Base-by-base conservation (phyloP, 2,113 vertebrate genomes). In the Andinoacara biseriatus region DNA sequence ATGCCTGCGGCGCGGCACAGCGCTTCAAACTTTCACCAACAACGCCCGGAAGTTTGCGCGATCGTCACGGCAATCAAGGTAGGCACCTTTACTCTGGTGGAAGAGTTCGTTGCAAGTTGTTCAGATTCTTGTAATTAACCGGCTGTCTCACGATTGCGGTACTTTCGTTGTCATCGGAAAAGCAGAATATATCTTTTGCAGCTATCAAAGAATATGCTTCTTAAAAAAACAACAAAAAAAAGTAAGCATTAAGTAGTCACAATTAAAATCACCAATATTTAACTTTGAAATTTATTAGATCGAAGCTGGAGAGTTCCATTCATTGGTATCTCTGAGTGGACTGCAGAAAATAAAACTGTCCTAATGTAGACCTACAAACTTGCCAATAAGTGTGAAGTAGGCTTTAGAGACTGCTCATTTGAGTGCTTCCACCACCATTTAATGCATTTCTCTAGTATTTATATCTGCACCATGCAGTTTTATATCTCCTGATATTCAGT, bases 1-100 rank as follows among this genome's bases (percentile, higher is more conserved):
- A 91, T 90, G 88, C 59, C 78, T 86, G 79, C 83, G 59, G 83
- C 81, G 4, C 78, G 40, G 87, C 87, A 86, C 78, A 80, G 84
- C 87, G 84, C 49, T 7, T 33, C 65, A 84, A 89, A 93, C 87
- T 91, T 90, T 87, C 40, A 43, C 24, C 63, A 49, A 26, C 57
- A 33, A 38, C 38, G 61, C 33, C 22, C 24, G 58, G 69, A 82
- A 89, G 84, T 89, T 74, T 83, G 43, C 13, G 11, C 78, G 77
- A 90, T 82, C 83, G 24, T 26, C 35, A 59, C 63, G 63, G 38
- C 26, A 49, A 56, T 24, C 29, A 76, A 91, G 91, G 92, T 93
- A 92, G 76, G 92, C 29, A 15, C 29, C 60, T n/a, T 38, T 54
- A 1, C 13, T 24, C 35, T 77, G 2, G 33, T n/a, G n/a, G 0